phyloP scores from a whole-genome alignment of 1,140 invertebrate genomes.

The Rhopalosiphum maidis region DNA sequence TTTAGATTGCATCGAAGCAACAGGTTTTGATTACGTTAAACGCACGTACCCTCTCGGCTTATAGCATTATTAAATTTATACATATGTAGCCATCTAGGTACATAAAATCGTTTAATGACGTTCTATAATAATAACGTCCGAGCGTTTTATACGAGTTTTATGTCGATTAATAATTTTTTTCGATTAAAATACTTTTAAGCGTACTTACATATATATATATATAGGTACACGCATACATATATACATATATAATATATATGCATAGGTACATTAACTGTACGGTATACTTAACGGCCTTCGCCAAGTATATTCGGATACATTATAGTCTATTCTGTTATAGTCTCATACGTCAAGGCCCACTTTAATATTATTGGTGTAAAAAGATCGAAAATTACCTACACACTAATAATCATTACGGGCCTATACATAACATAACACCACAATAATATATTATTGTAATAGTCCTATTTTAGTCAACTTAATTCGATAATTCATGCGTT shows the following conservation, averaged over 20 bases:
- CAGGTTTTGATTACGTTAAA: neutral
- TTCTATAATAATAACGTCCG: neutral
- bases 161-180: constrained; percentile 29
- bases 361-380: neutral
- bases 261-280: neutral
- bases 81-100: neutral
- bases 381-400: neutral
- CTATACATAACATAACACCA: neutral
- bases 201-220: neutral
- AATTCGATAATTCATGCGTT: neutral
- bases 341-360: neutral
- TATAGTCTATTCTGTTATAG: neutral
- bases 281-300: neutral
- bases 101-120: neutral
- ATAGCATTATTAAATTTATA: constrained; percentile 20
- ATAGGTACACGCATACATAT: neutral
- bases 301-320: neutral
- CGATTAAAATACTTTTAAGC: constrained; percentile 24
- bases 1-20: neutral
- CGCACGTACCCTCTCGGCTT: neutral
- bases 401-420: neutral
- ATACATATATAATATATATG: neutral
- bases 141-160: neutral
- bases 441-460: neutral
- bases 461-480: neutral